phyloP scores from a whole-genome alignment of 1,140 invertebrate species.

The Eubasilissa regina region DNA sequence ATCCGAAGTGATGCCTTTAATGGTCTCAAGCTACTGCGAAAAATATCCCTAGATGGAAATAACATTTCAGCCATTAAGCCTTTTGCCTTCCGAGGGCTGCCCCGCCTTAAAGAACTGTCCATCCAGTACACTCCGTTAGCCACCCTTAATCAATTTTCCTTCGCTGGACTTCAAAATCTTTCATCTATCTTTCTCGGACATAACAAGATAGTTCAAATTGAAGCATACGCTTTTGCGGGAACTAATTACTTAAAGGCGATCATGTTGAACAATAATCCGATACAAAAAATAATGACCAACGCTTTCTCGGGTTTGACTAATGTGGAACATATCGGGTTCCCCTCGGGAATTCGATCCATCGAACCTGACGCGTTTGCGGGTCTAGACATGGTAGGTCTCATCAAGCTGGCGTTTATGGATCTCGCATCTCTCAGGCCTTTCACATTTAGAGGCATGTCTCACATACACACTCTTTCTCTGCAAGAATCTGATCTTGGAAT shows the following conservation, averaged over 20 bases:
- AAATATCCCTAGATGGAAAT: conserved; percentile 85
- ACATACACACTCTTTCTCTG: conserved; percentile 81
- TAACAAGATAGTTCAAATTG: conserved; percentile 85
- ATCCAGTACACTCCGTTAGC: conserved; percentile 86
- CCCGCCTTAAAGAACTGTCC: conserved; percentile 81
- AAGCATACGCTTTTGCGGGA: conserved; percentile 86
- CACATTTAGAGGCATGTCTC: conserved; percentile 83
- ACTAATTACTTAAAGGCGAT: conserved; percentile 85
- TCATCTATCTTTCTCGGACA: conserved; percentile 82
- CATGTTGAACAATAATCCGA: conserved; percentile 83
- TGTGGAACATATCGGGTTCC: conserved; percentile 82
- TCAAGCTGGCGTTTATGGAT: conserved; percentile 88
- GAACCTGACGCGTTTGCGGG: conserved; percentile 86
- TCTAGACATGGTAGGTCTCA: conserved; percentile 82
- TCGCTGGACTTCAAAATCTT: conserved; percentile 86
- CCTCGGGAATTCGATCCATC: conserved; percentile 82
- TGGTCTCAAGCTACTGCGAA: conserved; percentile 79
- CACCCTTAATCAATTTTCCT: conserved; percentile 83
- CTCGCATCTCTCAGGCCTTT: conserved; percentile 78
- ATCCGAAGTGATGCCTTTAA: conserved; percentile 86
- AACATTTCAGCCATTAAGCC: conserved; percentile 85
- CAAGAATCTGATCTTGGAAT: conserved; percentile 86
- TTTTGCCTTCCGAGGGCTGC: conserved; percentile 86
- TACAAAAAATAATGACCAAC: conserved; percentile 80
- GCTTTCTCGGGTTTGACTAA: conserved; percentile 87